phyloP scores from a whole-genome alignment of 37 sponge, comb jelly and placozoan species.

The Chondrilla cf. caribensis region DNA sequence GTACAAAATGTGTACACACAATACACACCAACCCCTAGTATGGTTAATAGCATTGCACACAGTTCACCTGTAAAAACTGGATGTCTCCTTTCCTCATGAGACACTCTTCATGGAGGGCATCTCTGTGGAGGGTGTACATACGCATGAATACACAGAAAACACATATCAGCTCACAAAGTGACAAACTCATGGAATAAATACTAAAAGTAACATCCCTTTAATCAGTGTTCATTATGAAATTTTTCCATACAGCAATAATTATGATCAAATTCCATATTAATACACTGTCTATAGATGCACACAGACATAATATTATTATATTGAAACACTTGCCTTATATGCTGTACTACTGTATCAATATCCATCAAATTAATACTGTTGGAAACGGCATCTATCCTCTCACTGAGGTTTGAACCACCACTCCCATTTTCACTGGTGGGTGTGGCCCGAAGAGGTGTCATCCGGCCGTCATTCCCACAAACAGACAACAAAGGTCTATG shows the following conservation, averaged over 20 bases:
- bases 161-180: background rate
- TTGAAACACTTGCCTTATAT: constrained; percentile 29
- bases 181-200: background rate
- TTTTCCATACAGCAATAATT: too few relatives aligned
- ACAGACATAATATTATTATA: background rate
- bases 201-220: too few relatives aligned
- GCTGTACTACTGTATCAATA: constrained; percentile 34
- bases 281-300: too few relatives aligned
- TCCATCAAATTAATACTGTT: background rate
- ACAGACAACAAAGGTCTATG: constrained; percentile 36
- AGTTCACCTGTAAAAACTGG: constrained; percentile 41
- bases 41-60: too few relatives aligned
- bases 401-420: constrained; percentile 9
- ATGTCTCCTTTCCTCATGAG: constrained; percentile 25
- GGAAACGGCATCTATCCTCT: background rate
- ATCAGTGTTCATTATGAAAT: too few relatives aligned
- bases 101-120: constrained; percentile 45
- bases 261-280: too few relatives aligned
- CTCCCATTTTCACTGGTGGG: constrained; percentile 30
- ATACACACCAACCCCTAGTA: too few relatives aligned
- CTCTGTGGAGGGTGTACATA: constrained; percentile 9
- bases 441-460: constrained; percentile 26
- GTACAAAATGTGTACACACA: too few relatives aligned
- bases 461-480: constrained; percentile 33
- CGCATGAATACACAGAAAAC: background rate